These are phyloP conservation scores for Scaptomyza graminum DNA, from an alignment of 1,140 invertebrate species.

Conservation along the genomic window DNA sequence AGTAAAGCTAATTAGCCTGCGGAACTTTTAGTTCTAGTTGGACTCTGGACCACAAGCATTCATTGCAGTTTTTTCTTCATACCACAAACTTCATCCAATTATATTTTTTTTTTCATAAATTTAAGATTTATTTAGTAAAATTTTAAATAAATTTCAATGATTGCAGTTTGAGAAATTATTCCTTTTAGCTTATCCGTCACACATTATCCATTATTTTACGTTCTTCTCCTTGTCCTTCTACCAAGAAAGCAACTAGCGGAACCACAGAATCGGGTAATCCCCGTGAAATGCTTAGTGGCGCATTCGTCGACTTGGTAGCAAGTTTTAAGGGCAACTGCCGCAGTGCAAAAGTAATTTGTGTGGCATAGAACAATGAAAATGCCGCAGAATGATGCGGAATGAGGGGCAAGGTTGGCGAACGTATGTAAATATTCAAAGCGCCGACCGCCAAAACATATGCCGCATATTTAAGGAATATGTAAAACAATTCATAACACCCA, in stretches of 20 bases:
- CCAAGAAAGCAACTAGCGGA: neutral
- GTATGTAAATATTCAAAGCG: constrained; percentile 47
- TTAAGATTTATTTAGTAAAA: no score
- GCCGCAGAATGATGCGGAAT: constrained; percentile 26
- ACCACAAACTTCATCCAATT: no score
- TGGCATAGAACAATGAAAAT: constrained; percentile 35
- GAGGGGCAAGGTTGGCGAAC: neutral
- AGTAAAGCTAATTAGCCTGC: neutral
- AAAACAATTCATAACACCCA: constrained; percentile 54
- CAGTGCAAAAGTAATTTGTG: constrained; percentile 45
- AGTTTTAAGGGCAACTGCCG: constrained; percentile 27
- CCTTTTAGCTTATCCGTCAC: no score
- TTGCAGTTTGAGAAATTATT: no score
- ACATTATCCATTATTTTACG: no score
- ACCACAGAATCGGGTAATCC: no score
- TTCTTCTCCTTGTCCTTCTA: no score
- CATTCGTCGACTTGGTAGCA: constrained; percentile 8
- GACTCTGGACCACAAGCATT: no score
- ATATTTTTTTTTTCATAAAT: no score
- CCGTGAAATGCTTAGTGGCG: constrained; percentile 1
- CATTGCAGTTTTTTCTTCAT: no score
- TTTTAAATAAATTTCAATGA: no score
- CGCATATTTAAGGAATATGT: constrained; percentile 55
- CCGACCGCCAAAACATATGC: constrained; percentile 48
- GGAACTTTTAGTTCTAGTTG: neutral